Base-by-base conservation (phyloP, 2,113 vertebrate genomes). In the Danionella cerebrum region DNA sequence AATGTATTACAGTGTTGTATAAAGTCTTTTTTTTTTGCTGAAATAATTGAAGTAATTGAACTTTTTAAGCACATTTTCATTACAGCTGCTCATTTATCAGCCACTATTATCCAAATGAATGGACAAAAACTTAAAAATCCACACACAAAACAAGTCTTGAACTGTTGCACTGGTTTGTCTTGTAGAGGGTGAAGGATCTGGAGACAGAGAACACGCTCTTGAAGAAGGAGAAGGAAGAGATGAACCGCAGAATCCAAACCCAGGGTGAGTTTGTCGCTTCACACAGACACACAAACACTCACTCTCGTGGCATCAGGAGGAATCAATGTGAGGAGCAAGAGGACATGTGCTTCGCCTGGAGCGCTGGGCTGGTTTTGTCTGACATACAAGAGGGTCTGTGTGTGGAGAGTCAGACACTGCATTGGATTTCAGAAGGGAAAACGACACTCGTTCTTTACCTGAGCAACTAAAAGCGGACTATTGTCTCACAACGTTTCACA, bases 171-270 rank as follows among this genome's bases (percentile, higher is more conserved):
- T n/a, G n/a, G 18, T 44, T 24, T 35, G 6, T 36, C 70, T 6
- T 35, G 27, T n/a, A 99, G 95, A 83, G 88, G 8, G 90, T 99
- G 59, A 76, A 88, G 0, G 91, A 96, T 73, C 84, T 99, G 81
- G 90, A 96, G 83, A 81, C 71, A 16, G 94, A 99, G 70, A 99
- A 95, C 0, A 7, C 79, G 0, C 70, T 93, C 50, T 79, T 99
- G 77, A 98, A 97, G 81, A 84, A 83, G 19, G 91, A 99, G 66
- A 98, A 96, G 72, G 95, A 98, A 18, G 86, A 91, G 29, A 84
- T 98, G 29, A 96, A 97, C 82, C 86, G 70, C 44, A 88, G 65
- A 48, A 91, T 95, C 54, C 63, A 78, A 65, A 84, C 81, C 0
- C 80, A 85, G 88, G 93, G 96, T 97, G 71, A 81, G 85, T 58